These are phyloP conservation scores for Archilochus colubris DNA, from an alignment of 2,113 vertebrate species.

Conservation along the genomic window DNA sequence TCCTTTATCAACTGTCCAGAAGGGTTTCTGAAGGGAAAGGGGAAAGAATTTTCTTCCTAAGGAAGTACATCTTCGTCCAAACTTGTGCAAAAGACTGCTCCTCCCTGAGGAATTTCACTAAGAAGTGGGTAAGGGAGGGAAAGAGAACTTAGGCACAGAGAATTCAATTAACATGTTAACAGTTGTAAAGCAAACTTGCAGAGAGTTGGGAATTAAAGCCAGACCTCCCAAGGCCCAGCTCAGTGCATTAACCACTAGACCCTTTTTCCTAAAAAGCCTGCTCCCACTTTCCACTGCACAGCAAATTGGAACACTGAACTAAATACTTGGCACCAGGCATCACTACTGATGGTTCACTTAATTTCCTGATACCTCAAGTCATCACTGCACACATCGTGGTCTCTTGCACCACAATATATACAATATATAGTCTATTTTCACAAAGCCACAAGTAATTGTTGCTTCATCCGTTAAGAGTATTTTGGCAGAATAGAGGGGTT, in stretches of 20 bases:
- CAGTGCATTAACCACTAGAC: constrained; percentile 28
- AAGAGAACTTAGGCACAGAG: constrained; percentile 30
- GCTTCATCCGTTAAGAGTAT: constrained; percentile 55
- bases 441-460: constrained; percentile 68
- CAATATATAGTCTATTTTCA: constrained; percentile 57
- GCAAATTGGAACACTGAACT: constrained; percentile 17
- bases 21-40: not conserved
- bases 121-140: not conserved
- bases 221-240: constrained; percentile 20
- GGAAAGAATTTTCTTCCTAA: not conserved
- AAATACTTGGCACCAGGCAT: constrained; percentile 28
- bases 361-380: constrained; percentile 57
- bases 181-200: not conserved
- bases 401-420: constrained; percentile 19
- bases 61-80: not conserved
- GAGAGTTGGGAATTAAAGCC: constrained; percentile 28
- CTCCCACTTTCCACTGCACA: constrained; percentile 13
- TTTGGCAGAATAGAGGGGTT: constrained; percentile 54
- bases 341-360: constrained; percentile 52
- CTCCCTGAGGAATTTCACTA: not conserved
- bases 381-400: constrained; percentile 51
- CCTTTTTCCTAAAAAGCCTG: constrained; percentile 20
- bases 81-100: not conserved
- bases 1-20: not conserved
- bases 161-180: not conserved